Conservation (phyloP, 2,797 vertebrate species). For the Paguma larvata region DNA sequence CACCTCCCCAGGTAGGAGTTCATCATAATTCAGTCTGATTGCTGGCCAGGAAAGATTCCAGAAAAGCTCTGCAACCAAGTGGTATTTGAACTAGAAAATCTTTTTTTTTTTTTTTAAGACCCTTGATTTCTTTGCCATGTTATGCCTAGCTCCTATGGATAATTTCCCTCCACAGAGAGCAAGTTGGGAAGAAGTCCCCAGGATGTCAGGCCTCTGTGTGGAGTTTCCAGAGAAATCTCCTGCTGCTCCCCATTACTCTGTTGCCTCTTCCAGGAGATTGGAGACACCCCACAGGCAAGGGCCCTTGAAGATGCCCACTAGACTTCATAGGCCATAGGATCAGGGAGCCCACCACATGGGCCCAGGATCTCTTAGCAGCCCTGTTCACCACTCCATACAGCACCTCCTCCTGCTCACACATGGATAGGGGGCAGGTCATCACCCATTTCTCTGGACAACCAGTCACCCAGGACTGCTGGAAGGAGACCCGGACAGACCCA, state of each 20-base stretch:
- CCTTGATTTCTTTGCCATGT: background rate
- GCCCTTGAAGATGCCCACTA: background rate
- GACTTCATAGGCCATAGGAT: background rate
- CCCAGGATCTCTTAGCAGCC: background rate
- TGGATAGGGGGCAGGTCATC: background rate
- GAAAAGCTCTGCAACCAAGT: background rate
- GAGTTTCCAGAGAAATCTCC: background rate
- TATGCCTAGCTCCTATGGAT: background rate
- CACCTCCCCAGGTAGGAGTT: background rate
- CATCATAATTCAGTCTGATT: background rate
- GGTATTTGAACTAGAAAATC: background rate
- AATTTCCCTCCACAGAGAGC: background rate
- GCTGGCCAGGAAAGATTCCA: background rate
- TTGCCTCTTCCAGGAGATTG: background rate
- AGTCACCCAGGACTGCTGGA: background rate
- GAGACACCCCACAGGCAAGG: background rate
- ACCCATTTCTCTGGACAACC: background rate
- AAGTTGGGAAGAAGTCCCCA: background rate
- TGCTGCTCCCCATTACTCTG: background rate
- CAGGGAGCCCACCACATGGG: rapidly evolving
- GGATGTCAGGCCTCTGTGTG: background rate
- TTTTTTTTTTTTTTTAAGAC: conserved; percentile 22
- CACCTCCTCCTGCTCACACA: background rate
- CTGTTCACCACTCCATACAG: rapidly evolving
- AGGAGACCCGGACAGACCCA: rapidly evolving